Evolutionary conservation across 1,140 invertebrate species (phyloP).

Genomic region (Doryteuthis pealeii): DNA sequence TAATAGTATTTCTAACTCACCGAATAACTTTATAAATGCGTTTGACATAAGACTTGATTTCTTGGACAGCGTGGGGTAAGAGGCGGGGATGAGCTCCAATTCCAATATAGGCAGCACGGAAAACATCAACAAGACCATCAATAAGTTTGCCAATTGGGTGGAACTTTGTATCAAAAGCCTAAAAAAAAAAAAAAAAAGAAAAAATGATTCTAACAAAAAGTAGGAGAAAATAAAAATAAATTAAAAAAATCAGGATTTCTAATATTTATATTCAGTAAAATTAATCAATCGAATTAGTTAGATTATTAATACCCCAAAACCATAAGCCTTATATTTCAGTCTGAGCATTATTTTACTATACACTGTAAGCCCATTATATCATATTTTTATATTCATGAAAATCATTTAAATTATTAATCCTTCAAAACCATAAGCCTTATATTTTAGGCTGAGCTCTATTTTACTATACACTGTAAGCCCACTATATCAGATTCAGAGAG

Average conservation of each 20-base stretch:
- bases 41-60: slow-evolving; percentile 53
- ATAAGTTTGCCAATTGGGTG: slow-evolving; percentile 76
- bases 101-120: slow-evolving; percentile 78
- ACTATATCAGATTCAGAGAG: no score
- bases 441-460: no score
- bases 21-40: slow-evolving; percentile 52
- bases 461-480: no score
- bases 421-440: no score
- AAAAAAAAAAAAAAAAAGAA: slow-evolving; percentile 18
- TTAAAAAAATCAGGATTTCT: slow-evolving; percentile 6
- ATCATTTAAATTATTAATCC: no score
- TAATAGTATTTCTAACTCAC: slow-evolving; percentile 30
- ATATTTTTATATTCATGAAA: no score
- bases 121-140: slow-evolving; percentile 72
- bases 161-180: slow-evolving; percentile 74
- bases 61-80: slow-evolving; percentile 71
- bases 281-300: no score
- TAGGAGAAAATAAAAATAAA: neutral
- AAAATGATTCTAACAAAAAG: neutral
- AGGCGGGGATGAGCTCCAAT: slow-evolving; percentile 76
- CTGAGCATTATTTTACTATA: no score
- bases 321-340: no score
- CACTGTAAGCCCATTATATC: no score
- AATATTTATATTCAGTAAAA: neutral
- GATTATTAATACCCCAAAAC: no score